These are phyloP conservation scores for Drosophila ezoana DNA, from an alignment of 2,888 invertebrate genomes.

Conservation along the genomic window DNA sequence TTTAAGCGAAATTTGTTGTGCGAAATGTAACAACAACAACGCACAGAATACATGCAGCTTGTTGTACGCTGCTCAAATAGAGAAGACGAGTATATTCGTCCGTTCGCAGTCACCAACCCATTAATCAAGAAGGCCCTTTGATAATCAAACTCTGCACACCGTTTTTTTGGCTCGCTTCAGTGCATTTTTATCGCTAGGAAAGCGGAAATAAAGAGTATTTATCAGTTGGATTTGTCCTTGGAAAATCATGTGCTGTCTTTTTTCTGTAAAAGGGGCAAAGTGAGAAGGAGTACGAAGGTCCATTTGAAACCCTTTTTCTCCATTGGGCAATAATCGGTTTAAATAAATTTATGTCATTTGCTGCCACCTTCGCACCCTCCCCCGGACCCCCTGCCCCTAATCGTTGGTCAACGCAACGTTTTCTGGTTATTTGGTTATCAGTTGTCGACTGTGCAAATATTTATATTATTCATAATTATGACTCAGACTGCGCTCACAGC, in stretches of 20 bases:
- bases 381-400: background rate
- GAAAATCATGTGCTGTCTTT: background rate
- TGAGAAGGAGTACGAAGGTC: background rate
- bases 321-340: background rate
- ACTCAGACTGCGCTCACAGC: constrained; percentile 21
- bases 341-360: constrained; percentile 19
- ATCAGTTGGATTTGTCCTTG: background rate
- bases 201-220: constrained; percentile 9
- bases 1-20: constrained; percentile 14
- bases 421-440: constrained; percentile 42
- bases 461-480: constrained; percentile 52
- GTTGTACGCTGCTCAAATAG: background rate
- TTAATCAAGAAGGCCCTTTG: no score
- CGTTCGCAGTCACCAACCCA: no score
- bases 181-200: constrained; percentile 5
- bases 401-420: constrained; percentile 6
- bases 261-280: no score
- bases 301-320: background rate
- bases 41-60: background rate
- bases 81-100: background rate
- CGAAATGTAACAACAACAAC: constrained; percentile 1
- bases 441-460: constrained; percentile 37
- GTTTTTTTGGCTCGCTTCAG: background rate
- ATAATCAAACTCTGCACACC: background rate
- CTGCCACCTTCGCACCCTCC: background rate